phyloP scores from a whole-genome alignment of 2,888 invertebrate genomes.

The Ypsolopha scabrella region DNA sequence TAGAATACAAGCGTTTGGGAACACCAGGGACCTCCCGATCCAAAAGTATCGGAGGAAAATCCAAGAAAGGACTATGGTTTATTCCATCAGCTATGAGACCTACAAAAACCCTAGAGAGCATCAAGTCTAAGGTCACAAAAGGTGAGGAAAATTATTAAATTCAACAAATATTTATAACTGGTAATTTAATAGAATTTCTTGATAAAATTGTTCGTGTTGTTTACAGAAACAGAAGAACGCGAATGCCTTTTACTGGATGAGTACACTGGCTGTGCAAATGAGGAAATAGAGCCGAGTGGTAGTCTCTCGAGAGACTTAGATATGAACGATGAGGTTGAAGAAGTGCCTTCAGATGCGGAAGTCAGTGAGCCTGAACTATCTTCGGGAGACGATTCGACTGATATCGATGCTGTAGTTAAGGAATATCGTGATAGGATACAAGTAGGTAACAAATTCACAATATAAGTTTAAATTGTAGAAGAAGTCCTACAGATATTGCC shows the following conservation, averaged over 20 bases:
- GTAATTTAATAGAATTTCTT: background rate
- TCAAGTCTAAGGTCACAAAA: slow-evolving; percentile 59
- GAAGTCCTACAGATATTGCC: background rate
- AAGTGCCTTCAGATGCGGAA: slow-evolving; percentile 36
- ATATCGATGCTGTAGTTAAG: slow-evolving; percentile 82
- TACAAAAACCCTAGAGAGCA: slow-evolving; percentile 60
- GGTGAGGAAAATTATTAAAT: slow-evolving; percentile 24
- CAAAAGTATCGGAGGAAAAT: slow-evolving; percentile 36
- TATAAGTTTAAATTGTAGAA: background rate
- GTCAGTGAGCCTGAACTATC: slow-evolving; percentile 70
- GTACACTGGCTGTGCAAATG: slow-evolving; percentile 51
- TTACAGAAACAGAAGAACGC: slow-evolving; percentile 63
- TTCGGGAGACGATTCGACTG: slow-evolving; percentile 76
- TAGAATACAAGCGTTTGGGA: slow-evolving; percentile 61
- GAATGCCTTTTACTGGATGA: slow-evolving; percentile 72
- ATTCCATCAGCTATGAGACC: slow-evolving; percentile 61
- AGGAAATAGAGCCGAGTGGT: slow-evolving; percentile 45
- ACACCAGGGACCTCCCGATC: slow-evolving; percentile 34
- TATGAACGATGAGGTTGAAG: slow-evolving; percentile 32
- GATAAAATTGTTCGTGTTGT: background rate
- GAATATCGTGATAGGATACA: slow-evolving; percentile 80
- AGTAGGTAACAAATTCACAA: slow-evolving; percentile 35
- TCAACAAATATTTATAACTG: slow-evolving; percentile 4
- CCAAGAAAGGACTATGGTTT: slow-evolving; percentile 60
- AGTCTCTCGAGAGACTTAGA: slow-evolving; percentile 33